These are phyloP conservation scores for Catocala sponsa DNA, from an alignment of 2,888 invertebrate genomes.

Conservation along the genomic window DNA sequence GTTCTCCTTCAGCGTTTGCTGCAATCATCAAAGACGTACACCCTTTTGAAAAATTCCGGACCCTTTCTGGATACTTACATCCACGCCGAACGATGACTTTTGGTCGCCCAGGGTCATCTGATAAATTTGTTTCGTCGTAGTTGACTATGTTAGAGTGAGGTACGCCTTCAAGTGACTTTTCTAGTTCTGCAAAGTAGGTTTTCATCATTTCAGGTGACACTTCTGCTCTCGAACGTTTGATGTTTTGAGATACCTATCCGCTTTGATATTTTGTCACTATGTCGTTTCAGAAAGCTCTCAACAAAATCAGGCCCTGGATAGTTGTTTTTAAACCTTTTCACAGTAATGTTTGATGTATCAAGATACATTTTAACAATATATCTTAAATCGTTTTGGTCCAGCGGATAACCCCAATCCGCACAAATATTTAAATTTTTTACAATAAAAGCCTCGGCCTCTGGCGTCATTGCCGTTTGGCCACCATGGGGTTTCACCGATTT, in stretches of 20 bases:
- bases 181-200: no score
- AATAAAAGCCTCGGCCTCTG: slow-evolving; percentile 16
- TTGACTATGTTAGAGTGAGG: slow-evolving; percentile 20
- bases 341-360: slow-evolving; percentile 27
- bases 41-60: no score
- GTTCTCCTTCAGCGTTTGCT: slow-evolving; percentile 55
- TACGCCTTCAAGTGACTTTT: not conserved
- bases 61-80: no score
- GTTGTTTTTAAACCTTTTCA: slow-evolving; percentile 42
- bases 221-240: slow-evolving; percentile 12
- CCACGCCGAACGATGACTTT: slow-evolving; percentile 20
- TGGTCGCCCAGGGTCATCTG: slow-evolving; percentile 30
- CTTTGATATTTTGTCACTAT: not conserved
- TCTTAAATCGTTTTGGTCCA: slow-evolving; percentile 34
- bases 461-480: slow-evolving; percentile 15
- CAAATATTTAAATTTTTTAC: slow-evolving; percentile 33
- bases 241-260: slow-evolving; percentile 6
- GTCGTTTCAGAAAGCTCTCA: not conserved
- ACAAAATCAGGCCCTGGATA: slow-evolving; percentile 16
- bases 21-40: no score
- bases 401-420: slow-evolving; percentile 49
- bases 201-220: not conserved
- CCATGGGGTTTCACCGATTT: slow-evolving; percentile 17
- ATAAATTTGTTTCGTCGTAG: slow-evolving; percentile 26
- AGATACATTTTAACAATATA: slow-evolving; percentile 40